Percentiles rank a stretch among this genome's conserved stretches.
These are phyloP conservation scores for Melipona quadrifasciata DNA, from an alignment of 1,140 invertebrate species.

Conservation along the genomic window DNA sequence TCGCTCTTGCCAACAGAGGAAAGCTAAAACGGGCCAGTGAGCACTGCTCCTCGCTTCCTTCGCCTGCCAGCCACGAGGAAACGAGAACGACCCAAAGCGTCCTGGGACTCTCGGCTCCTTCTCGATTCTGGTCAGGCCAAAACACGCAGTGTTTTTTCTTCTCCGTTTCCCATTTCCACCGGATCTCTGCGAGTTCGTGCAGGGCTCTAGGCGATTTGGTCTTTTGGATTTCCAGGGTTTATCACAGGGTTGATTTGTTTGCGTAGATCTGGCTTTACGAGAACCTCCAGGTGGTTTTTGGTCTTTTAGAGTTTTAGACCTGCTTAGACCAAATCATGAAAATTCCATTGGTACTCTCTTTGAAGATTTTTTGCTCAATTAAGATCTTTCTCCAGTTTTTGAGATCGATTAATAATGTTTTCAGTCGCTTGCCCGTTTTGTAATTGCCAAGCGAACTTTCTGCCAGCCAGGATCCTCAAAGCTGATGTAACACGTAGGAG, in stretches of 20 bases:
- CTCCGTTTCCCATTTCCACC: not conserved
- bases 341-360: no score
- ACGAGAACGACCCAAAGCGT: conserved; percentile 14
- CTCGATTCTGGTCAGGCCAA: not conserved
- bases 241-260: no score
- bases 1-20: conserved; percentile 53
- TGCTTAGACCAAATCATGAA: not conserved
- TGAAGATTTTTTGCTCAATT: no score
- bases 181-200: not conserved
- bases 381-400: not conserved
- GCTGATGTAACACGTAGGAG: not conserved
- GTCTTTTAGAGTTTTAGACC: no score
- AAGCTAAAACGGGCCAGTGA: conserved; percentile 69
- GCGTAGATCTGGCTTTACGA: no score
- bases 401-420: not conserved
- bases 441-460: no score
- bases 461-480: not conserved
- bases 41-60: conserved; percentile 53
- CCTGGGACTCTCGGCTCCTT: conserved; percentile 5
- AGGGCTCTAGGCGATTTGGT: not conserved
- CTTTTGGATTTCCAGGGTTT: not conserved
- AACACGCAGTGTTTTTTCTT: not conserved
- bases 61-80: not conserved
- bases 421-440: no score
- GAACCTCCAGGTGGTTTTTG: no score